Base-by-base conservation (phyloP, 2,888 invertebrate species). In the Heliconius ethilla region DNA sequence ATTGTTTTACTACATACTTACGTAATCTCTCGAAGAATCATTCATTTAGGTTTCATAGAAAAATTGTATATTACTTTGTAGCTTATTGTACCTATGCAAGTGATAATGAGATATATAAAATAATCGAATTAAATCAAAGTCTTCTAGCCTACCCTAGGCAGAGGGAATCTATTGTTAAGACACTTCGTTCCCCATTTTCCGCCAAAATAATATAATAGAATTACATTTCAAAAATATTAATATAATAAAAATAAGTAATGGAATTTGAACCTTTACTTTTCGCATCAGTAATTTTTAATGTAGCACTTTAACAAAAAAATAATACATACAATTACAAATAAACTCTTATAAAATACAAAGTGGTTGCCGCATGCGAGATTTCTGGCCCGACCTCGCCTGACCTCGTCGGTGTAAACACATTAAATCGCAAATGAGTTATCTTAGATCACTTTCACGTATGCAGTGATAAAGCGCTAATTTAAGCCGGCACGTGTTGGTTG, bases 351-450 rank as follows among this genome's bases (percentile, higher is more conserved):
- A 27, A 37, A 1, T 10, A 70, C 6, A 29, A 75, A 59, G 45
- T 33, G 7, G 18, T 63, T 51, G 15, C 51, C 63, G 25, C 75
- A n/a, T 40, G 66, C 59, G 45, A 70, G 75, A 75, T 77, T 67
- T 70, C 70, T 59, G 40, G 25, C 70, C 37, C 63, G 72, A 79
- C 77, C 79, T 63, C 77, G 67, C 51, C 40, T 75, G 77, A 79
- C 70, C 77, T 70, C 65, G 4, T 27, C 59, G 29, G 37, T 62
- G 33, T 69, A 69, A 74, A 67, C 73, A 66, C 69, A 66, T 51
- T 75, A 66, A 63, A 74, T 74, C 65, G 65, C 65, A 55, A 70
- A 78, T 72, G 66, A n/a, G 70, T 70, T 78, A 51, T 78, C 70
- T 78, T 72, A 55, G 72, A 75, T 75, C 63, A 72, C 70, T 69